Conservation (phyloP, 2,113 vertebrate species). For the Ginglymostoma cirratum region DNA sequence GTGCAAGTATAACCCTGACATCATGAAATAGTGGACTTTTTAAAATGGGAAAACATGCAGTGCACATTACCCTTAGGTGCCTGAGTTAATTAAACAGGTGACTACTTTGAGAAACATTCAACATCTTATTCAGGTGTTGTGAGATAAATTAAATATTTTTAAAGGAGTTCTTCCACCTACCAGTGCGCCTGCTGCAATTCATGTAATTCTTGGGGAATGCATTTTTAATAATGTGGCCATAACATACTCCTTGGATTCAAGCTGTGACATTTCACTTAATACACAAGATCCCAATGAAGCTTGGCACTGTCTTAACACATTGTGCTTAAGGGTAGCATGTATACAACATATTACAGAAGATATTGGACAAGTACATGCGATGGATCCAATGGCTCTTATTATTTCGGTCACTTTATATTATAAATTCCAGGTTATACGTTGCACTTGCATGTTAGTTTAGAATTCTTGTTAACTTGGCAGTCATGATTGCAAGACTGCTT, state of each 20-base stretch:
- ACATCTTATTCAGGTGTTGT: not conserved
- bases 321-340: not conserved
- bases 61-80: not conserved
- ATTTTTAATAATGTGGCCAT: not conserved
- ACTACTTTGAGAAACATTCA: not conserved
- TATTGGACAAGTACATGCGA: not conserved
- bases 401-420: not conserved
- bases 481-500: not conserved
- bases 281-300: not conserved
- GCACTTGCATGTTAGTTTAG: not conserved
- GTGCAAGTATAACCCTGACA: not conserved
- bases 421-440: not conserved
- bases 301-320: not conserved
- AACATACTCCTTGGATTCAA: not conserved
- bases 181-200: not conserved
- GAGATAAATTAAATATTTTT: not conserved
- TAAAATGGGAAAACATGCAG: not conserved
- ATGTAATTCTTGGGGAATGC: not conserved
- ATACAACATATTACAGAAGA: not conserved
- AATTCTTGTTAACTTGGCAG: not conserved
- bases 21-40: not conserved
- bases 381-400: constrained; percentile 14
- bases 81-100: not conserved
- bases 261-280: not conserved
- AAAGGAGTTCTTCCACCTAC: not conserved